phyloP scores from a whole-genome alignment of 2,797 vertebrate genomes.

The Acipenser ruthenus region DNA sequence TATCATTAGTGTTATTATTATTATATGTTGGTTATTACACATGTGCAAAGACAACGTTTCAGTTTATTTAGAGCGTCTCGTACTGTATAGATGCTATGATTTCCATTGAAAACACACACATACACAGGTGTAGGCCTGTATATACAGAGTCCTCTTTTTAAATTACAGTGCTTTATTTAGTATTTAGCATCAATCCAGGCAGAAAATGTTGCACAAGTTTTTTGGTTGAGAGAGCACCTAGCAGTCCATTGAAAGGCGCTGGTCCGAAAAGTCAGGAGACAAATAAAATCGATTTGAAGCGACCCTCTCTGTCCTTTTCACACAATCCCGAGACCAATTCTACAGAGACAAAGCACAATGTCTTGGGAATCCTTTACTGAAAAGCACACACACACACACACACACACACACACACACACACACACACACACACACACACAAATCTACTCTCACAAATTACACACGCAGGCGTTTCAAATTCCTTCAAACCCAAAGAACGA shows the following conservation, averaged over 20 bases:
- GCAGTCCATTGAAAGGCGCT: slow-evolving; percentile 72
- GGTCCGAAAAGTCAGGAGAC: slow-evolving; percentile 77
- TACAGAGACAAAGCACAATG: slow-evolving; percentile 65
- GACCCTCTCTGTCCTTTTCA: slow-evolving; percentile 75
- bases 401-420: no score
- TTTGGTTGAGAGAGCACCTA: slow-evolving; percentile 75
- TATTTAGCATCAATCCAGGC: slow-evolving; percentile 69
- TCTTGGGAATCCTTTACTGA: slow-evolving; percentile 59
- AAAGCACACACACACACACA: not conserved
- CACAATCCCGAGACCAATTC: slow-evolving; percentile 68
- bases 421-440: no score
- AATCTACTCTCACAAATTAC: no score
- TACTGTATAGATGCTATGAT: no score
- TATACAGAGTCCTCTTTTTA: not conserved
- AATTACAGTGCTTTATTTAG: slow-evolving; percentile 34
- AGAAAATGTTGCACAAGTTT: slow-evolving; percentile 75
- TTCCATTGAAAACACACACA: no score
- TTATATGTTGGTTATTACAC: no score
- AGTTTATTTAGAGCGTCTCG: no score
- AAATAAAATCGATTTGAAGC: slow-evolving; percentile 75
- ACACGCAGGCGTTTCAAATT: not conserved
- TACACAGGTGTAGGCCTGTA: no score
- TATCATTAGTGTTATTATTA: no score
- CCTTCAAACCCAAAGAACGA: not conserved
- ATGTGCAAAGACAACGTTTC: no score